phyloP scores from a whole-genome alignment of 2,113 vertebrate genomes.

The Albula glossodonta region DNA sequence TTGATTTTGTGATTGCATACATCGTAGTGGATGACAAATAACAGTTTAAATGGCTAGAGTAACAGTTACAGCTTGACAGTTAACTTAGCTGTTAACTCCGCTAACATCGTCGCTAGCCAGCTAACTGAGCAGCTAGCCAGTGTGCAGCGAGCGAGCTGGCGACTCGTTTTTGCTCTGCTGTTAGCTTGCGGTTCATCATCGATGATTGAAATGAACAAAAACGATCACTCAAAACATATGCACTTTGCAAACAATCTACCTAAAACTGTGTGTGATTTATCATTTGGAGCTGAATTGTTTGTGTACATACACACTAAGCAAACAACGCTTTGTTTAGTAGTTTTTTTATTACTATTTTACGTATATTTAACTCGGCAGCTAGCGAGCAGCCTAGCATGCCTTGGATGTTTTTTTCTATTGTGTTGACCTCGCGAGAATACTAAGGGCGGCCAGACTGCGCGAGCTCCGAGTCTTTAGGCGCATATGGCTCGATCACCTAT shows the following conservation, averaged over 20 bases:
- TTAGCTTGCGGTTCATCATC: neutral
- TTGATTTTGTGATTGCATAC: neutral
- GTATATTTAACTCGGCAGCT: too few species aligned
- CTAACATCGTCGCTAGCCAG: neutral
- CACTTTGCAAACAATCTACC: neutral
- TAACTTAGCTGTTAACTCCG: neutral
- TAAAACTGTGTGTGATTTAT: neutral
- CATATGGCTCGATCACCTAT: neutral
- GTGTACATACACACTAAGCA: neutral
- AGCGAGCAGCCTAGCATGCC: neutral
- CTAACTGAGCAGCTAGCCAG: neutral
- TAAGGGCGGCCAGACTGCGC: neutral
- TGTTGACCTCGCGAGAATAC: neutral
- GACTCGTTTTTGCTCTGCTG: neutral
- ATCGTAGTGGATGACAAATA: neutral
- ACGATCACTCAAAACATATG: neutral
- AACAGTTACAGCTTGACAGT: neutral
- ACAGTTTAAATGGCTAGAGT: neutral
- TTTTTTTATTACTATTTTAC: neutral
- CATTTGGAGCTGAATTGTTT: neutral
- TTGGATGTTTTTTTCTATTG: neutral
- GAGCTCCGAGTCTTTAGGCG: neutral
- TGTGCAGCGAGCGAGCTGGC: neutral
- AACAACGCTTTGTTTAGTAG: too few species aligned
- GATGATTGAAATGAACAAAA: neutral